Evolutionary conservation across 2,113 vertebrate species (phyloP).

Genomic region (Pseudorhombus dupliciocellatus): DNA sequence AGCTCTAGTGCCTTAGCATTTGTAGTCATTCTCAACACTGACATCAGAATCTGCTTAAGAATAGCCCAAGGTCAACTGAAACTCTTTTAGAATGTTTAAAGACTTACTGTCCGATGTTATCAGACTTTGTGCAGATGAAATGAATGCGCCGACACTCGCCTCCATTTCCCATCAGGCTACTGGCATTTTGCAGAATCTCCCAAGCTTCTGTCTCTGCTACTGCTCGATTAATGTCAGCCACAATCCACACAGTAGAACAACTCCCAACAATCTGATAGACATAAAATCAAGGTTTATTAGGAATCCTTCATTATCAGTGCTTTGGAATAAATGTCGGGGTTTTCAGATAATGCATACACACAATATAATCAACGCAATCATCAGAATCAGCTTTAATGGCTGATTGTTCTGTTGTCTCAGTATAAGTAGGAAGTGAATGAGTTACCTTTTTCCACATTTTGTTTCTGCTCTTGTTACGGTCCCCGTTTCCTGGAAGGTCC

Average conservation of each 20-base stretch:
- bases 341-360: background rate
- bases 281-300: background rate
- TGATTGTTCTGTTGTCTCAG: too few relatives aligned
- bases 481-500: conserved; percentile 69
- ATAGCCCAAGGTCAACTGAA: background rate
- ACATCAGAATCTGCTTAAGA: background rate
- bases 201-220: conserved; percentile 47
- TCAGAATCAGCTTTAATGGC: too few relatives aligned
- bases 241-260: conserved; percentile 68
- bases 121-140: conserved; percentile 69
- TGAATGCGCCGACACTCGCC: conserved; percentile 57
- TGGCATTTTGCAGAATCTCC: conserved; percentile 44
- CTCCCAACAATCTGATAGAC: conserved; percentile 43
- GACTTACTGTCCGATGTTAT: background rate
- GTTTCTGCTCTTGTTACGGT: conserved; percentile 61
- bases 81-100: background rate
- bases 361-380: background rate
- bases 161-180: conserved; percentile 48
- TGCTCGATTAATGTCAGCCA: conserved; percentile 55
- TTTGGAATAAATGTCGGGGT: too few relatives aligned
- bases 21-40: background rate
- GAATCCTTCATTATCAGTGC: background rate
- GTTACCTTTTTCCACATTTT: conserved; percentile 61
- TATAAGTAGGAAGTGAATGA: too few relatives aligned
- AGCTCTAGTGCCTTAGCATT: background rate